Percentiles rank a stretch among this genome's conserved stretches.
phyloP scores from a whole-genome alignment of 2,797 vertebrate species.

The Tokudaia tokunoshimensis region DNA sequence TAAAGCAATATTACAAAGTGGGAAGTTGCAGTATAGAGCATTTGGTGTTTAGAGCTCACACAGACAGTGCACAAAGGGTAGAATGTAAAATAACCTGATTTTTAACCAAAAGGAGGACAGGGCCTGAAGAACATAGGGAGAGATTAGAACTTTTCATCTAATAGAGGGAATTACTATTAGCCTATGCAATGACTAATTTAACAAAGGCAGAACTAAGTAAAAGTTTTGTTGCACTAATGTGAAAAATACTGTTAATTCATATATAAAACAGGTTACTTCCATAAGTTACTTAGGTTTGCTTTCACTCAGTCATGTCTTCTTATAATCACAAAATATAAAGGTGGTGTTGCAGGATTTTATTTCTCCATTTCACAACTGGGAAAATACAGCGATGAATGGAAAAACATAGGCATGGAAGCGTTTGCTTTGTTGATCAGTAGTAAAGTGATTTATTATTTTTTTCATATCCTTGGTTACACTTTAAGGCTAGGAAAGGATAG shows the following conservation, averaged over 20 bases:
- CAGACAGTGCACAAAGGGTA: background rate
- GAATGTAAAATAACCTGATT: background rate
- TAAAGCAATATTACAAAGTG: background rate
- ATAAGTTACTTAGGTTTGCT: background rate
- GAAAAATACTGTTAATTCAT: conserved; percentile 28
- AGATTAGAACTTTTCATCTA: background rate
- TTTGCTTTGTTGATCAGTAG: background rate
- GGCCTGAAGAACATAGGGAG: background rate
- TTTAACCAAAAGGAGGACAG: background rate
- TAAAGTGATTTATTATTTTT: background rate
- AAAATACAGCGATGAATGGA: background rate
- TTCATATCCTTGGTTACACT: background rate
- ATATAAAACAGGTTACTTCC: background rate
- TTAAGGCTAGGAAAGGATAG: background rate
- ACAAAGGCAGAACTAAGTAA: background rate
- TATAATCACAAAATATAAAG: conserved; percentile 10
- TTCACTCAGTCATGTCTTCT: background rate
- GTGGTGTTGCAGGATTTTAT: background rate
- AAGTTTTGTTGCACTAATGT: background rate
- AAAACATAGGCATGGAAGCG: background rate
- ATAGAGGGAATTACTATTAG: background rate
- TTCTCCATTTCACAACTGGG: background rate
- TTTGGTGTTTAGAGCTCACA: background rate
- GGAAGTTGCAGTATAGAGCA: background rate
- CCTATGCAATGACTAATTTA: background rate